Evolutionary conservation across 2,113 vertebrate genomes (phyloP).

Genomic region (Heloderma charlesbogerti): DNA sequence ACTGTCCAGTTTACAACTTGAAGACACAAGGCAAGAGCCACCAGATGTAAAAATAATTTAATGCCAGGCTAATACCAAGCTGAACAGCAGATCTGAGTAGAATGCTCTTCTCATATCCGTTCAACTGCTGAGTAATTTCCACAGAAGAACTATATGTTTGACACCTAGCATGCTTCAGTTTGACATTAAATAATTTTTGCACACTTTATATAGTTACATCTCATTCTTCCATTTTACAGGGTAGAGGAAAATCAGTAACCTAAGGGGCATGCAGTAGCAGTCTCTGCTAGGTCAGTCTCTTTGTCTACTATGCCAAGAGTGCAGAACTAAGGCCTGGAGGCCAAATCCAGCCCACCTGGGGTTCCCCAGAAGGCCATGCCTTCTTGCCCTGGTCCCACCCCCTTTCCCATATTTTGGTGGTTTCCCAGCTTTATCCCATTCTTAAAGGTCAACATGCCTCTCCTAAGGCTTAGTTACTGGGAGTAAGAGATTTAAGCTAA

Average conservation of each 20-base stretch:
- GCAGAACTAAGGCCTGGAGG: too few species aligned
- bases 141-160: not conserved
- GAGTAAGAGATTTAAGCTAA: too few species aligned
- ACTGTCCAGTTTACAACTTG: not conserved
- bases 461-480: too few species aligned
- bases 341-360: too few species aligned
- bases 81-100: not conserved
- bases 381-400: too few species aligned
- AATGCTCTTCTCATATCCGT: not conserved
- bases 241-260: not conserved
- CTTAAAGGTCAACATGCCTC: too few species aligned
- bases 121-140: not conserved
- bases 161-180: not conserved
- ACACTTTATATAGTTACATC: not conserved
- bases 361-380: too few species aligned
- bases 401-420: too few species aligned
- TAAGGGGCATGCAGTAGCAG: not conserved
- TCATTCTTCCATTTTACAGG: not conserved
- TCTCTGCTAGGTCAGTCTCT: not conserved
- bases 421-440: too few species aligned
- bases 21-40: not conserved
- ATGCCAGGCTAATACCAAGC: not conserved
- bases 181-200: conserved; percentile 3
- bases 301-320: not conserved
- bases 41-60: not conserved